Evolutionary conservation across 2,797 vertebrate species (phyloP).

Genomic region (Amniataba percoides): DNA sequence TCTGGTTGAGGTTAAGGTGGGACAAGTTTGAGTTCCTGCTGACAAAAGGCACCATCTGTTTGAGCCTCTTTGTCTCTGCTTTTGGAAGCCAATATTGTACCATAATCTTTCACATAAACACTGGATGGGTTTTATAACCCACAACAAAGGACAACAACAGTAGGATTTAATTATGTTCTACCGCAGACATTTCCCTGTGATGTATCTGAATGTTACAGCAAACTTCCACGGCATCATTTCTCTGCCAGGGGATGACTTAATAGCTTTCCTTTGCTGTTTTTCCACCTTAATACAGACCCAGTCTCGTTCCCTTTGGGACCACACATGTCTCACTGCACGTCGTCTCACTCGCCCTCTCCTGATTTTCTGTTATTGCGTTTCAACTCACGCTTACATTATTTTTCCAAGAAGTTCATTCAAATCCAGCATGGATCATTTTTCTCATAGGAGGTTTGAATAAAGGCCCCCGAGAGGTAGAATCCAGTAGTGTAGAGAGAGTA

Average conservation of each 20-base stretch:
- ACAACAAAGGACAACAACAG: slow-evolving; percentile 50
- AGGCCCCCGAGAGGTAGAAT: slow-evolving; percentile 11
- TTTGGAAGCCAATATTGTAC: slow-evolving; percentile 30
- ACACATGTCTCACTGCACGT: not conserved
- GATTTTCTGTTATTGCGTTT: slow-evolving; percentile 36
- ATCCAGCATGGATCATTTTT: slow-evolving; percentile 40
- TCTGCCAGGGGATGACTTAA: slow-evolving; percentile 64
- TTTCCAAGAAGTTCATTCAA: slow-evolving; percentile 29
- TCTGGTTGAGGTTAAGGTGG: slow-evolving; percentile 37
- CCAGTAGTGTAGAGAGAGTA: slow-evolving; percentile 24
- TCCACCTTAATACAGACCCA: slow-evolving; percentile 38
- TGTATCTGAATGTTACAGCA: slow-evolving; percentile 54
- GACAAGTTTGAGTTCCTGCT: slow-evolving; percentile 42
- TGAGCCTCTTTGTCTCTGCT: slow-evolving; percentile 53
- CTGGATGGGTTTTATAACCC: slow-evolving; percentile 45
- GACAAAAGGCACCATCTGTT: slow-evolving; percentile 44
- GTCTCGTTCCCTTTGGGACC: slow-evolving; percentile 50
- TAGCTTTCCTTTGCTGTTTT: slow-evolving; percentile 27
- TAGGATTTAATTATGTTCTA: slow-evolving; percentile 59
- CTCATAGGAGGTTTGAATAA: slow-evolving; percentile 15
- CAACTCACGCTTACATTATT: slow-evolving; percentile 32
- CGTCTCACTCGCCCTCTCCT: slow-evolving; percentile 4
- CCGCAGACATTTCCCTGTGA: slow-evolving; percentile 52
- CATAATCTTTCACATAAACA: slow-evolving; percentile 56
- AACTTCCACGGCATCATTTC: slow-evolving; percentile 50